Evolutionary conservation across 2,113 vertebrate genomes (phyloP).

Genomic region (Felis chaus): DNA sequence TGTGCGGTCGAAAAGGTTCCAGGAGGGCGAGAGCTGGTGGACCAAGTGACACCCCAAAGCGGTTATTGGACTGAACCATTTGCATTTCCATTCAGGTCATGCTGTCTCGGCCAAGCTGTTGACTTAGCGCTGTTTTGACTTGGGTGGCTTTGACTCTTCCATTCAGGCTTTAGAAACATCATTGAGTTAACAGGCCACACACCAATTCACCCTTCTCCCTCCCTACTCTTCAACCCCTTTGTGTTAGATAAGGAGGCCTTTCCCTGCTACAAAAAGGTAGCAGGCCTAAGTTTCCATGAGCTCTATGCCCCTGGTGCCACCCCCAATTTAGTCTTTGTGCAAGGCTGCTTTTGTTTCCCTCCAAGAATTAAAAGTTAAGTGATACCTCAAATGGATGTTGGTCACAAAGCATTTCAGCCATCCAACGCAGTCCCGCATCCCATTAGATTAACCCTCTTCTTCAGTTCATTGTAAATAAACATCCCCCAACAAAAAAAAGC

Average conservation of each 20-base stretch:
- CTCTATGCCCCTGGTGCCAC: slow-evolving; percentile 63
- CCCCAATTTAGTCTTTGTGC: slow-evolving; percentile 77
- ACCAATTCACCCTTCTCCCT: slow-evolving; percentile 77
- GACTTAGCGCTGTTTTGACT: slow-evolving; percentile 74
- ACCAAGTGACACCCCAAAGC: slow-evolving; percentile 58
- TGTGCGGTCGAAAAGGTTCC: slow-evolving; percentile 13
- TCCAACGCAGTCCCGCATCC: slow-evolving; percentile 72
- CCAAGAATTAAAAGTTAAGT: slow-evolving; percentile 80
- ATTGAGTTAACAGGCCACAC: slow-evolving; percentile 79
- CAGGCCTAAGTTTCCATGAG: slow-evolving; percentile 70
- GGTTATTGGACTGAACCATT: slow-evolving; percentile 65
- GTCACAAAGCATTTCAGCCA: slow-evolving; percentile 73
- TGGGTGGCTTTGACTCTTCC: slow-evolving; percentile 76
- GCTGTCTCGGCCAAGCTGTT: slow-evolving; percentile 66
- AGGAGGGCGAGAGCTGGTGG: slow-evolving; percentile 29
- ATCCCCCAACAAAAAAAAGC: slow-evolving; percentile 64
- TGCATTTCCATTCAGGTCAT: slow-evolving; percentile 76
- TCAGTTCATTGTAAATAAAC: slow-evolving; percentile 76
- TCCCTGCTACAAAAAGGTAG: slow-evolving; percentile 75
- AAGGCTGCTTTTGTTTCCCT: slow-evolving; percentile 75
- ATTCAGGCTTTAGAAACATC: slow-evolving; percentile 79
- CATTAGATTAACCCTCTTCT: slow-evolving; percentile 77
- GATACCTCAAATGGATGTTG: slow-evolving; percentile 76
- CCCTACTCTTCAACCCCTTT: slow-evolving; percentile 75
- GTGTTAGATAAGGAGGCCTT: slow-evolving; percentile 76